Percentiles rank a stretch among this genome's conserved stretches.
phyloP scores from a whole-genome alignment of 1,140 invertebrate species.

The Drosophila mojavensis region DNA sequence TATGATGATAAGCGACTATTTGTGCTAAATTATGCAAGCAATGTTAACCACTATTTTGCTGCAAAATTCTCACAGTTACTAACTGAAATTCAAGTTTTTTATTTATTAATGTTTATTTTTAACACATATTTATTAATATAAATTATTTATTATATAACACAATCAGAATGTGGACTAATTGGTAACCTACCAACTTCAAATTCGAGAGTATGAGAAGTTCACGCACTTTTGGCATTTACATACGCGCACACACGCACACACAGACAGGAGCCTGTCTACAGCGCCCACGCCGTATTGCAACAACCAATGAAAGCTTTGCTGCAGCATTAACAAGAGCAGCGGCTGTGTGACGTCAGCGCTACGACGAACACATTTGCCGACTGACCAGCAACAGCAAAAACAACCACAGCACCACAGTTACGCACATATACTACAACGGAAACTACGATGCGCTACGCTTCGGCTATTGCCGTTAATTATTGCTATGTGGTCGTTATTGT shows the following conservation, averaged over 20 bases:
- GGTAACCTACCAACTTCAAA: neutral
- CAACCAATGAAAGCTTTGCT: slow-evolving; percentile 53
- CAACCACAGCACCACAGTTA: slow-evolving; percentile 28
- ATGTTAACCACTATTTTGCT: slow-evolving; percentile 3
- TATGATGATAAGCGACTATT: slow-evolving; percentile 17
- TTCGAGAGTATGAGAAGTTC: no score
- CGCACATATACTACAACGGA: slow-evolving; percentile 63
- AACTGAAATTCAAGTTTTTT: no score
- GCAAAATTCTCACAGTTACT: neutral
- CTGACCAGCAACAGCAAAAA: slow-evolving; percentile 39
- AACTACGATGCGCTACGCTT: slow-evolving; percentile 78
- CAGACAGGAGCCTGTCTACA: slow-evolving; percentile 45
- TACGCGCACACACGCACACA: slow-evolving; percentile 29
- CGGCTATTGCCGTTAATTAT: slow-evolving; percentile 80
- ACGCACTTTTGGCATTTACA: slow-evolving; percentile 24
- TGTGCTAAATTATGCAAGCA: slow-evolving; percentile 15
- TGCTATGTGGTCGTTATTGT: slow-evolving; percentile 38
- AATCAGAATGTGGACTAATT: no score
- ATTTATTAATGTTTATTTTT: no score
- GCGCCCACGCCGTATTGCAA: slow-evolving; percentile 70
- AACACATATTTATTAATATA: no score
- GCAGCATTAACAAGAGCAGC: slow-evolving; percentile 29
- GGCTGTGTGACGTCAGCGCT: slow-evolving; percentile 65
- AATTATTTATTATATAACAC: no score
- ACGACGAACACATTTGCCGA: slow-evolving; percentile 58